These are phyloP conservation scores for Corythornis madagascariensis DNA, from an alignment of 2,113 vertebrate genomes.

Conservation along the genomic window DNA sequence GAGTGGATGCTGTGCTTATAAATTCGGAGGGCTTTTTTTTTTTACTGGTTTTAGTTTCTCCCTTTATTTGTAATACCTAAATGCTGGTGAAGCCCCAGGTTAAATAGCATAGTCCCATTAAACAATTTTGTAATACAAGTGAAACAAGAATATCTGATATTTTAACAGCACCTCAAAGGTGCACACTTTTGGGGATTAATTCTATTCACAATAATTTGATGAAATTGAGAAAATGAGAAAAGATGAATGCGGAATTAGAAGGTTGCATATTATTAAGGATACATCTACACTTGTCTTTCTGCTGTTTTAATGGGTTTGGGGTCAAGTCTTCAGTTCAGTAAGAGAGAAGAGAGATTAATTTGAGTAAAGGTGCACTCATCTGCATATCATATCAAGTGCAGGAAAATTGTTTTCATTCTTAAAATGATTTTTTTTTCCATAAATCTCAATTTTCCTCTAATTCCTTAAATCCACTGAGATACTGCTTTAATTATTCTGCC, in stretches of 20 bases:
- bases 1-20: background rate
- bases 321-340: background rate
- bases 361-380: conserved; percentile 2
- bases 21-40: background rate
- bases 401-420: conserved; percentile 35
- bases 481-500: conserved; percentile 52
- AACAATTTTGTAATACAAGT: background rate
- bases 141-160: background rate
- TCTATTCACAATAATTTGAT: background rate
- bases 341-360: background rate
- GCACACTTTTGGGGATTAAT: background rate
- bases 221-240: background rate
- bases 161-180: background rate
- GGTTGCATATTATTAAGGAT: background rate
- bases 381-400: conserved; percentile 21
- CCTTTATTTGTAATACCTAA: background rate
- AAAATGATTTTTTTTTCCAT: conserved; percentile 36
- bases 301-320: background rate
- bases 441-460: conserved; percentile 61
- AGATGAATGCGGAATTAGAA: background rate
- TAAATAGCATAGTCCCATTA: background rate
- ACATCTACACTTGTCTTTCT: background rate
- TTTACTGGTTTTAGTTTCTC: background rate
- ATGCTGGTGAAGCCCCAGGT: background rate
- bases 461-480: conserved; percentile 51